These are phyloP conservation scores for Trachops cirrhosus DNA, from an alignment of 2,797 vertebrate genomes.

Conservation along the genomic window DNA sequence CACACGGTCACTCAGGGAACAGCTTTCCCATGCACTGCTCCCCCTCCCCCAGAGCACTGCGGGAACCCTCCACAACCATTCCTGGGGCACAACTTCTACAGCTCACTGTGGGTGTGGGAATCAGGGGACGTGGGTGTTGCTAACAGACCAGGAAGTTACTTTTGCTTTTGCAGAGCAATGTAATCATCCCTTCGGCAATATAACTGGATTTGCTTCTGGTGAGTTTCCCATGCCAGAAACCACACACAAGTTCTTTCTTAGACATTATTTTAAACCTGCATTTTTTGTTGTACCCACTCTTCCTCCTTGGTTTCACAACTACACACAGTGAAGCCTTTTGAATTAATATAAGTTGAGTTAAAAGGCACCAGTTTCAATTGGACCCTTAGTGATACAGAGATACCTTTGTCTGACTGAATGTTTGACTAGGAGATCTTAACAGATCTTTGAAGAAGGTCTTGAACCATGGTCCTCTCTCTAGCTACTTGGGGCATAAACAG, in stretches of 20 bases:
- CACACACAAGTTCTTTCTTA: not conserved
- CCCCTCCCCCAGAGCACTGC: not conserved
- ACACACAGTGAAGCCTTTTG: not conserved
- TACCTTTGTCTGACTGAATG: not conserved
- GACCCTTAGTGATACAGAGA: not conserved
- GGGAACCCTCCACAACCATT: too few relatives aligned
- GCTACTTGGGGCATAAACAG: not conserved
- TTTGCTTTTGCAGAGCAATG: not conserved
- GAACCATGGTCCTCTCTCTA: not conserved
- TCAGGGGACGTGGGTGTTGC: accelerated
- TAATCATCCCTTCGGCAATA: not conserved
- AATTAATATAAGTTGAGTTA: not conserved
- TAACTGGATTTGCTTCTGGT: not conserved
- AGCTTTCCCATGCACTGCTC: not conserved
- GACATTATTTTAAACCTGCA: not conserved
- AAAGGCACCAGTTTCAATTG: not conserved
- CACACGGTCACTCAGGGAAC: not conserved
- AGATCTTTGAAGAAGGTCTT: not conserved
- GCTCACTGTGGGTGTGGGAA: not conserved
- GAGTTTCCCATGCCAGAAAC: not conserved
- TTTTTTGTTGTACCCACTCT: not conserved
- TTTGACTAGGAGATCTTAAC: not conserved
- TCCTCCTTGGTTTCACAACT: too few relatives aligned
- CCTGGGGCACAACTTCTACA: not conserved
- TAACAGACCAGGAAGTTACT: not conserved